Evolutionary conservation across 2,888 invertebrate species (phyloP), one percentile per base, ranked within the genome.

Genomic region (Cinara cedri): DNA sequence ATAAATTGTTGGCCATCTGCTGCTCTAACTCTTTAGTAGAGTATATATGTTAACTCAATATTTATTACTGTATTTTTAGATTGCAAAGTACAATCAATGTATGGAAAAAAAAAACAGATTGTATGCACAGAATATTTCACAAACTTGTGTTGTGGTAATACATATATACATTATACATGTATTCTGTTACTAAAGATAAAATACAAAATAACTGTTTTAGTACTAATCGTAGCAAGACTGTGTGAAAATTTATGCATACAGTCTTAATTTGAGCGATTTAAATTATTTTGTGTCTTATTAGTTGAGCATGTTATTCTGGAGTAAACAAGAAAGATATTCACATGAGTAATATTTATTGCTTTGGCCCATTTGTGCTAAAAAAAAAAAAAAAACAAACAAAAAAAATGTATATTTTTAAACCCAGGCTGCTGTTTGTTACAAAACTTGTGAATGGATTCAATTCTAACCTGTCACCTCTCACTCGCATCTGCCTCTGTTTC

Each of bases 391-490:
- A 49, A 66, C 16, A 66, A 19, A 42, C 9, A 49, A 24, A 68
- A 9, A 49, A 54, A 66, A 66, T 66, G 75, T 75, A 66, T 66
- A 75, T 75, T 74, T 55, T 63, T 24, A 46, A 75, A 44, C 26
- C 54, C 24, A 54, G 46, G 46, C 55, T 76, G 66, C 57, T 76
- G 66, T 49, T 76, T 76, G 66, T 49, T 76, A 44, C 44, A 76
- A 66, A 57, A 76, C 44, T 55, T 78, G 70, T 70, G 70, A 78
- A 78, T 78, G 78, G 60, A 78, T 49, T 78, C 49, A 75, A 75
- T 75, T 78, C 78, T 78, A 78, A 78, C 70, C 57, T 66, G 49
- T 78, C 78, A 78, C 76, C 55, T 78, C 75, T 66, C 78, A 78
- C 70, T 68, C 34, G 78, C 78, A 78, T 78, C 16, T 60, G 78